Evolutionary conservation across 2,888 invertebrate genomes (phyloP).

Genomic region (Rhodophaea formosa): DNA sequence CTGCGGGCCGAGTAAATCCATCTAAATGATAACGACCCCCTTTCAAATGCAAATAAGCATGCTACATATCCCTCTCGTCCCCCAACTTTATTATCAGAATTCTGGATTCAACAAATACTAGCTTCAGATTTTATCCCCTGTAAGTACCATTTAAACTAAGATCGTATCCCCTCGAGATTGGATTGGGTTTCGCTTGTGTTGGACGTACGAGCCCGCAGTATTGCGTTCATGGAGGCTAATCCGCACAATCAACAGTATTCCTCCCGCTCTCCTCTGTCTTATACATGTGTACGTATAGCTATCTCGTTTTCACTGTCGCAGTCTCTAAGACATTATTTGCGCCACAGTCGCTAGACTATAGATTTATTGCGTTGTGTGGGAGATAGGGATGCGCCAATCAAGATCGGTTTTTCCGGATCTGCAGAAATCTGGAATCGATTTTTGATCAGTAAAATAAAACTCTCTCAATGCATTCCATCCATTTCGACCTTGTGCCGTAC

Average conservation of each 20-base stretch:
- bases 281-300: not conserved
- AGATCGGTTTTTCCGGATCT: too few species aligned
- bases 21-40: constrained; percentile 18
- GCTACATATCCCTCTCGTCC: constrained; percentile 25
- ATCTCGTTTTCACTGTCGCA: constrained; percentile 14
- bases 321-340: constrained; percentile 19
- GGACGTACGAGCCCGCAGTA: constrained; percentile 20
- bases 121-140: constrained; percentile 18
- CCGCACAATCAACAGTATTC: constrained; percentile 41
- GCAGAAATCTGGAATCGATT: too few species aligned
- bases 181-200: constrained; percentile 24
- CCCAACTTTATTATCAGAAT: constrained; percentile 32
- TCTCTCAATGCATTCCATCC: too few species aligned
- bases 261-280: constrained; percentile 15
- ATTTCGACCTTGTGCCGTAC: too few species aligned
- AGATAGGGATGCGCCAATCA: too few species aligned
- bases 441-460: too few species aligned
- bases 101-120: constrained; percentile 30
- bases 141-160: constrained; percentile 22
- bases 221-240: constrained; percentile 35
- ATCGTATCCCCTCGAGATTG: constrained; percentile 26
- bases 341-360: constrained; percentile 13
- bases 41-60: constrained; percentile 30
- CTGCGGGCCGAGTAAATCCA: constrained; percentile 12
- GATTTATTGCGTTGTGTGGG: constrained; percentile 14